These are phyloP conservation scores for Phalacrocorax brasilianus DNA, from an alignment of 2,113 vertebrate species.

Conservation along the genomic window DNA sequence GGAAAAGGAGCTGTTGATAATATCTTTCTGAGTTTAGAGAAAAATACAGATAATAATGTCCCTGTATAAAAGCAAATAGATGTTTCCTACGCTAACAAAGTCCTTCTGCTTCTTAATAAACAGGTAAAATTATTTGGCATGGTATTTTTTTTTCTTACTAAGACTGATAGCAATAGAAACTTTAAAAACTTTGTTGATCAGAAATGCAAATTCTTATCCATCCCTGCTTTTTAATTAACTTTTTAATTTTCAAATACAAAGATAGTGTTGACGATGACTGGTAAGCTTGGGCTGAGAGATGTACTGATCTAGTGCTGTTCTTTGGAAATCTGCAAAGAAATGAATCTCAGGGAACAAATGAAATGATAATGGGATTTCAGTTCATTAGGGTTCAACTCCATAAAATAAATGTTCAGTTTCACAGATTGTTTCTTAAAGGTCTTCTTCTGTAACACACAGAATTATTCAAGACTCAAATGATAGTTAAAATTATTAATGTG, in stretches of 20 bases:
- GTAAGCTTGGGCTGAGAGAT: constrained; percentile 66
- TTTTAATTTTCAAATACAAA: constrained; percentile 74
- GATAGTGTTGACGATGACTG: constrained; percentile 70
- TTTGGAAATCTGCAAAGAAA: constrained; percentile 71
- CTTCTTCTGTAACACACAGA: constrained; percentile 28
- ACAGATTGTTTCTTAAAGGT: constrained; percentile 44
- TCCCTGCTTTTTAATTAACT: constrained; percentile 71
- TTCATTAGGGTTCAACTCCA: constrained; percentile 57
- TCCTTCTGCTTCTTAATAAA: not conserved
- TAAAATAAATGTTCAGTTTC: constrained; percentile 65
- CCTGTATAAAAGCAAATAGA: not conserved
- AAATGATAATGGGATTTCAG: constrained; percentile 68
- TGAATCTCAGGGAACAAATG: constrained; percentile 69
- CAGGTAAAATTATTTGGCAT: not conserved
- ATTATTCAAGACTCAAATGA: not conserved
- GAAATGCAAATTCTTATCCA: constrained; percentile 71
- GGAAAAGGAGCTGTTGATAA: not conserved
- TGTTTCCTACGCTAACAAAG: not conserved
- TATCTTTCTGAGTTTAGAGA: not conserved
- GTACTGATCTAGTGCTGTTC: constrained; percentile 60
- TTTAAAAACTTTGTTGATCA: constrained; percentile 70
- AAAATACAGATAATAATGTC: not conserved
- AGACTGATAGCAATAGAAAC: constrained; percentile 20
- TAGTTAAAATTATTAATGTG: not conserved
- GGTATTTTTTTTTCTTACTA: not conserved